These are phyloP conservation scores for Candoia aspera DNA, from an alignment of 2,113 vertebrate genomes.

Conservation along the genomic window DNA sequence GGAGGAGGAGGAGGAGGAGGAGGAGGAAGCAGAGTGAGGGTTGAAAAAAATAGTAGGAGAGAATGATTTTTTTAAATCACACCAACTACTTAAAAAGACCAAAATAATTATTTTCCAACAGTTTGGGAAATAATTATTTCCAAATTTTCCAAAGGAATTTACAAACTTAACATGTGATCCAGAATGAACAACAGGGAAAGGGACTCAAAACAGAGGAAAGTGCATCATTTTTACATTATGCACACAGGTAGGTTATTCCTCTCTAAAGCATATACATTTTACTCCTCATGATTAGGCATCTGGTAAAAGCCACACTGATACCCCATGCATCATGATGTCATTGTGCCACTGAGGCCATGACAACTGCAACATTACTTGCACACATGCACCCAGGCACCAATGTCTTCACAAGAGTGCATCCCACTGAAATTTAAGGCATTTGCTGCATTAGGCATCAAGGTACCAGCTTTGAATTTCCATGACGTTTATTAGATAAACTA, in stretches of 20 bases:
- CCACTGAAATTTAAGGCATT: background rate
- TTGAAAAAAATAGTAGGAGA: background rate
- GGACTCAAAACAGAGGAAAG: background rate
- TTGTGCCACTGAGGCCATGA: background rate
- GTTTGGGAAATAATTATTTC: background rate
- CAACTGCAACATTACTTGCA: background rate
- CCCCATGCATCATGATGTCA: background rate
- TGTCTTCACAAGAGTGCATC: background rate
- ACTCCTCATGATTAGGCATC: background rate
- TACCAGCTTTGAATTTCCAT: background rate
- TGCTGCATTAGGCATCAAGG: background rate
- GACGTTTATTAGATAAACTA: background rate
- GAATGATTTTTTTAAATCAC: background rate
- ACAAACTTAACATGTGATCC: background rate
- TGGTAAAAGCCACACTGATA: background rate
- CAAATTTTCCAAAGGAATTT: background rate
- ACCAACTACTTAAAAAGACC: background rate
- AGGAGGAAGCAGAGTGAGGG: background rate
- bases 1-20: too few species aligned
- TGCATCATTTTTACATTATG: background rate
- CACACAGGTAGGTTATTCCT: background rate
- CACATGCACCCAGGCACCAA: background rate
- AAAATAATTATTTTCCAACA: background rate
- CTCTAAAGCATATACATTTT: background rate
- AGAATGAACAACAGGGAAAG: background rate